phyloP scores from a whole-genome alignment of 2,113 vertebrate genomes.

The Colaptes auratus region DNA sequence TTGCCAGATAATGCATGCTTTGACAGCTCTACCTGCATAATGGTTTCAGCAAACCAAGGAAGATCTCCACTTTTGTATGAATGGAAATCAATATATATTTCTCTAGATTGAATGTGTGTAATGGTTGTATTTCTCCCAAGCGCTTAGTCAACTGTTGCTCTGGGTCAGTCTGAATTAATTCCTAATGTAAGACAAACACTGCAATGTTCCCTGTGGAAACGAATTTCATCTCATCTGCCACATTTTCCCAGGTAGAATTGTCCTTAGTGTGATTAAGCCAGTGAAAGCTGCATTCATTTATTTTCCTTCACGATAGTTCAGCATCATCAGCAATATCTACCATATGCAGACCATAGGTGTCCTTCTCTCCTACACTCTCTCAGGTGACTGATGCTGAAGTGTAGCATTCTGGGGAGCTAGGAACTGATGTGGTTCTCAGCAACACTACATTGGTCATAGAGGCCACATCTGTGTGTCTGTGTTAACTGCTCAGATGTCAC shows the following conservation, averaged over 20 bases:
- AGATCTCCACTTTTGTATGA: not conserved
- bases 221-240: not conserved
- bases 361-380: not conserved
- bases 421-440: not conserved
- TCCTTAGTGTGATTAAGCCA: not conserved
- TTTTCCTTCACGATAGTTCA: not conserved
- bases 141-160: not conserved
- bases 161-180: not conserved
- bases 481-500: not conserved
- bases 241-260: not conserved
- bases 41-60: not conserved
- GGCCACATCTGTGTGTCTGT: too few species aligned
- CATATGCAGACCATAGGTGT: not conserved
- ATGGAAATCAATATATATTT: constrained; percentile 37
- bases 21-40: not conserved
- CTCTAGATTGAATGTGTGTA: not conserved
- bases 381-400: not conserved
- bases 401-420: rapidly evolving
- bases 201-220: not conserved
- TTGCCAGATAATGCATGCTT: not conserved
- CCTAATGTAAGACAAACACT: not conserved
- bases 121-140: not conserved
- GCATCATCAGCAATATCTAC: not conserved
- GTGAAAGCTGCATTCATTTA: not conserved
- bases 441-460: not conserved